Base-by-base conservation (phyloP, 1,140 invertebrate genomes). In the Drosophila bocqueti region DNA sequence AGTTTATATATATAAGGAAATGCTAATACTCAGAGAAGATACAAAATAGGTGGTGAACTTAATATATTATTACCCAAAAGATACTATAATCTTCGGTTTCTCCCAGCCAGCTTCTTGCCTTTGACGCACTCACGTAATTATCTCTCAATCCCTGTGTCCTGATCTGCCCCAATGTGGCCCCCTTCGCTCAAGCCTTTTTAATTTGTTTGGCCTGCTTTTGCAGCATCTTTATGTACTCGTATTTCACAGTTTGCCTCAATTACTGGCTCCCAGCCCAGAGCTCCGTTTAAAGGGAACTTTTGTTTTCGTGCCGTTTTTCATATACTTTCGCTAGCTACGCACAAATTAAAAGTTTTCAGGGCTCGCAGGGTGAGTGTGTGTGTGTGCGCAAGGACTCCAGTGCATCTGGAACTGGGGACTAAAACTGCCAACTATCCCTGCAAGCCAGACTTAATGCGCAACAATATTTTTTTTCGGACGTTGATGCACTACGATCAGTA, bases 281-380 rank as follows among this genome's bases (percentile, higher is more conserved):
- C 45, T 50, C 18, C 75, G 61, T 62, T 68, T 46, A 43, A 26
- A 21, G 36, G 38, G n/a, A 78, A 78, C 76, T 79, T 79, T 78
- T 77, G 75, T 79, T 79, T 78, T 79, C 36, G 15, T 77, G 75
- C 76, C 76, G 79, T 79, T 79, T 79, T 79, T 79, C 76, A 79
- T 79, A 72, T 79, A 79, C 76, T 79, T 79, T 79, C 76, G 58
- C 65, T 71, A n/a, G 68, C 42, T 62, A 64, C 75, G 76, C 66
- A 79, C 76, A 79, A 79, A 78, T 79, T 79, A 79, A 79, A 79
- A 78, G 76, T 79, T 79, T 72, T 11, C 66, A 24, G 52, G 52
- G 8, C 18, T 21, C 16, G 34, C 8, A 10, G 34, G 13, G 9
- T 29, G n/a, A n/a, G 18, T 26, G n/a, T 34, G 15, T 40, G 43